A percentile compares a stretch with the other conserved stretches of the same genome.
Conservation (phyloP, 2,888 invertebrate genomes). For the Acleris emargana region DNA sequence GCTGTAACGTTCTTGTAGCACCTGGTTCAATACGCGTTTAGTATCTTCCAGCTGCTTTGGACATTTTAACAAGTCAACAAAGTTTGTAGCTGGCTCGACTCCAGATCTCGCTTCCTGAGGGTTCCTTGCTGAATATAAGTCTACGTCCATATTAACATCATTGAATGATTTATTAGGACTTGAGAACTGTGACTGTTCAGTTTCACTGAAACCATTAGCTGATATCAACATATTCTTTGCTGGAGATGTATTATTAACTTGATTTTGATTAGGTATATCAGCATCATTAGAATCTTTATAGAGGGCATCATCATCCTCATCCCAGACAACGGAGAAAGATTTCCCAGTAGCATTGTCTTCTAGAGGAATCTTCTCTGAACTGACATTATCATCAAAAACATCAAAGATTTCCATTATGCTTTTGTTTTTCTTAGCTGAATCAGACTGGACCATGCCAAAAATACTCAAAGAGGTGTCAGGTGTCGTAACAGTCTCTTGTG, state of each 20-base stretch:
- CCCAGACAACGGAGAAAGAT: conserved; percentile 68
- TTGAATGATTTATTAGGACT: conserved; percentile 45
- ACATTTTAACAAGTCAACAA: not conserved
- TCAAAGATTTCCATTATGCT: conserved; percentile 77
- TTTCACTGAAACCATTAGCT: not conserved
- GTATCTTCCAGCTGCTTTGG: conserved; percentile 2
- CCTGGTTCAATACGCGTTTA: conserved; percentile 7
- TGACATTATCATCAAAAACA: conserved; percentile 46
- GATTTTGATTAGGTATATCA: conserved; percentile 39
- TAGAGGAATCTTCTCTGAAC: conserved; percentile 55
- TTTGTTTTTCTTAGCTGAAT: conserved; percentile 59
- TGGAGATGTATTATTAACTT: conserved; percentile 42
- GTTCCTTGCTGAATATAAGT: conserved; percentile 37
- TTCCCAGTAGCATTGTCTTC: conserved; percentile 59
- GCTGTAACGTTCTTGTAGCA: conserved; percentile 12
- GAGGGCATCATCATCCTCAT: conserved; percentile 78
- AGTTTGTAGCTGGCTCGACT: conserved; percentile 5
- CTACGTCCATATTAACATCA: conserved; percentile 57
- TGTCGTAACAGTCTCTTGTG: conserved; percentile 39
- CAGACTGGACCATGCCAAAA: conserved; percentile 69
- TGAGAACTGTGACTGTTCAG: conserved; percentile 8
- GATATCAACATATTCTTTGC: conserved; percentile 38
- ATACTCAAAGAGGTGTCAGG: conserved; percentile 51
- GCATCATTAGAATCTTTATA: conserved; percentile 61
- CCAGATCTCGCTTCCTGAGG: conserved; percentile 2